Conservation (phyloP, 2,888 invertebrate species). For the Alviniconcha strummeri region DNA sequence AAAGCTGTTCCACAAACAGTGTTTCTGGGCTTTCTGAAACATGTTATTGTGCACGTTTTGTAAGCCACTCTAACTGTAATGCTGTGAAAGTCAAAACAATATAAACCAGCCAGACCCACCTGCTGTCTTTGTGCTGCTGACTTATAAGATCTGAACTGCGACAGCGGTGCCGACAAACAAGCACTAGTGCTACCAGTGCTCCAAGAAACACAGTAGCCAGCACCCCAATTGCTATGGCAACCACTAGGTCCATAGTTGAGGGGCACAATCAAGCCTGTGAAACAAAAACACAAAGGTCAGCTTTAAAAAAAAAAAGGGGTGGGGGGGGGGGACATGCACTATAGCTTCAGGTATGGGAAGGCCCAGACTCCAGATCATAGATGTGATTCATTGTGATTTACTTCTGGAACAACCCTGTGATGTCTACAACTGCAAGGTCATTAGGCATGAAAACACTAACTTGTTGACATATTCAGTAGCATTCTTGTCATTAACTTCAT, state of each 20-base stretch:
- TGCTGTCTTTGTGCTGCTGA: conserved; percentile 59
- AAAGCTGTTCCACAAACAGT: too few species aligned
- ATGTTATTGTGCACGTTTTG: too few species aligned
- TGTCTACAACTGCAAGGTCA: too few species aligned
- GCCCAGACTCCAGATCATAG: neutral
- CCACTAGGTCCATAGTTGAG: conserved; percentile 80
- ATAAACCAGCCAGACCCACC: conserved; percentile 46
- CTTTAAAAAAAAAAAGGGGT: too few species aligned
- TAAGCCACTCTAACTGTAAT: too few species aligned
- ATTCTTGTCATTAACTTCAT: too few species aligned
- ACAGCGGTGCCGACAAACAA: conserved; percentile 79
- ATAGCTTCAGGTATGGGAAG: neutral
- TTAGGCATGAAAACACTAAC: too few species aligned
- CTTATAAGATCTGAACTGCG: conserved; percentile 64
- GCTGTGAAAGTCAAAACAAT: too few species aligned
- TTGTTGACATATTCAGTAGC: too few species aligned
- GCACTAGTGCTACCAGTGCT: conserved; percentile 80
- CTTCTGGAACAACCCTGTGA: neutral
- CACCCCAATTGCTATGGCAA: conserved; percentile 81
- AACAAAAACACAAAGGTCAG: neutral
- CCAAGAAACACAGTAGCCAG: conserved; percentile 82
- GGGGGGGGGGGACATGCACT: neutral
- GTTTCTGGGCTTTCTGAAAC: too few species aligned
- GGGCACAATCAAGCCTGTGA: neutral
- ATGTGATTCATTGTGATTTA: neutral